Base-by-base conservation (phyloP, 2,888 invertebrate genomes). In the Andrena bicolor region DNA sequence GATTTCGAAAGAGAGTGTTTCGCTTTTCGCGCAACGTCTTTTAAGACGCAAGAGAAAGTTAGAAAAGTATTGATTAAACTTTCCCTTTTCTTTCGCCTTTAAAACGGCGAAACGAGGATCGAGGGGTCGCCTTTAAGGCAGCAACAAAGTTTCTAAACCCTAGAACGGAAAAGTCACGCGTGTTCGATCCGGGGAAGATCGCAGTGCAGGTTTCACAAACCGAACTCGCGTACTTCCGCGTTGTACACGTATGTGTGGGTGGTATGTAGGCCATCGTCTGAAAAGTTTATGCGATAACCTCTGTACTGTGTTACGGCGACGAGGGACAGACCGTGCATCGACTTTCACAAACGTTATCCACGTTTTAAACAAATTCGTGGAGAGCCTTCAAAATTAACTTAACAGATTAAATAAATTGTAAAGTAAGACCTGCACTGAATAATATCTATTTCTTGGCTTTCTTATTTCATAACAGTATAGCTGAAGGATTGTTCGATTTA, bases 211-310 rank as follows among this genome's bases (percentile, higher is more conserved):
- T 81, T 76, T 68, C 76, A 66, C 79, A 65, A 76, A 65, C 26
- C 66, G 53, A 58, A 65, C 76, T 66, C n/a, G 35, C 56, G 70
- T 69, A 65, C 73, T 78, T 80, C 76, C 74, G 64, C 76, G 69
- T 76, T 56, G 74, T 77, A 64, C 60, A 56, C 58, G 70, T 76
- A 77, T 65, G 73, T 64, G 82, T 72, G 69, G 53, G 60, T 56
- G 75, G 78, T 85, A 90, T 89, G 86, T 90, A 89, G 90, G 87
- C 78, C 90, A 80, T 86, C 82, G 84, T 83, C 82, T 90, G 88
- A 88, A 90, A 90, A 90, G 82, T 90, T 90, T 89, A 88, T 86
- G 85, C 83, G 84, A 89, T 87, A 86, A 78, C 71, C 81, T 53
- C 51, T 58, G 72, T 74, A 56, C 72, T 56, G 71, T 51, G 64